phyloP scores from a whole-genome alignment of 2,888 invertebrate species.

The Microplitis manilae region DNA sequence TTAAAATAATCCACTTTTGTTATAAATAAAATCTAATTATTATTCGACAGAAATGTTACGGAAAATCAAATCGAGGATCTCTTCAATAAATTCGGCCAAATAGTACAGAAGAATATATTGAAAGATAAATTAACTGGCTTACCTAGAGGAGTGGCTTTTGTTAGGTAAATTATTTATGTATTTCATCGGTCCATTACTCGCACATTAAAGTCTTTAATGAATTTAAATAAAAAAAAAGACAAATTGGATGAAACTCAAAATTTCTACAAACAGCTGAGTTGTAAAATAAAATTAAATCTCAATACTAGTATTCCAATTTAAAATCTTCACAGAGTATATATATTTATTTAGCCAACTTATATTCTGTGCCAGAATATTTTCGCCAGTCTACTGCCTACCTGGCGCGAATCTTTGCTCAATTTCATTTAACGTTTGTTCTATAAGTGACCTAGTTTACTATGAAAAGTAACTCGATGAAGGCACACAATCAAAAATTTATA shows the following conservation, averaged over 20 bases:
- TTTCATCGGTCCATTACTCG: constrained; percentile 10
- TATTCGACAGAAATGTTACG: constrained; percentile 76
- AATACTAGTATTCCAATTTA: constrained; percentile 33
- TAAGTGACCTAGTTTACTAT: constrained; percentile 53
- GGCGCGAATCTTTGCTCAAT: constrained; percentile 58
- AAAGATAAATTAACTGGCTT: constrained; percentile 90
- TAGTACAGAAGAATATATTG: constrained; percentile 92
- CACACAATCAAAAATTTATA: constrained; percentile 6
- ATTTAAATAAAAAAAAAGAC: constrained; percentile 31
- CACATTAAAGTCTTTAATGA: background rate
- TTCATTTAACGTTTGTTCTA: constrained; percentile 56
- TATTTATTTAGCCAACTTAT: constrained; percentile 54
- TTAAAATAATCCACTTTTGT: constrained; percentile 42
- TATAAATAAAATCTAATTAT: no score
- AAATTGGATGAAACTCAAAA: constrained; percentile 59
- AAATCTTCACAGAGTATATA: constrained; percentile 42
- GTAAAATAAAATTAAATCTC: constrained; percentile 31
- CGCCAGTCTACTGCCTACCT: constrained; percentile 48
- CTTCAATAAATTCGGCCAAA: constrained; percentile 90
- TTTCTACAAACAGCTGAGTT: constrained; percentile 48
- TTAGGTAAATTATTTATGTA: constrained; percentile 77
- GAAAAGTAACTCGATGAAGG: constrained; percentile 45
- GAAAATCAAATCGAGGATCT: constrained; percentile 88
- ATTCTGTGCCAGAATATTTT: constrained; percentile 64
- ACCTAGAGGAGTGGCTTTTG: constrained; percentile 93